These are phyloP conservation scores for Henricia sp. DNA, from an alignment of 53 echinoderm and acorn worm genomes.

Conservation along the genomic window DNA sequence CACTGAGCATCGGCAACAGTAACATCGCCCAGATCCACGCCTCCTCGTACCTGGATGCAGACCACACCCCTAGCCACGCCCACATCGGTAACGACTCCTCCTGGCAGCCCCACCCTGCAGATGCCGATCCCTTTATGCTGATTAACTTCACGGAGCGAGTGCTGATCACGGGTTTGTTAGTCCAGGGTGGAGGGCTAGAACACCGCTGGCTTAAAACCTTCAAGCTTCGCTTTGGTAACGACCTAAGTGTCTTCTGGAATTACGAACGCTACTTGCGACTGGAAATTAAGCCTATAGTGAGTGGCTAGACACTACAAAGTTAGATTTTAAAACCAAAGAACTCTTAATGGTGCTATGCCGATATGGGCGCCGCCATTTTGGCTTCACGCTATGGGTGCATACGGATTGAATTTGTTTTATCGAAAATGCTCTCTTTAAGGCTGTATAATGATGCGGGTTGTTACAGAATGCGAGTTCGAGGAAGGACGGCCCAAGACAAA, in stretches of 20 bases:
- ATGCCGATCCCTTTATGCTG: slow-evolving; percentile 64
- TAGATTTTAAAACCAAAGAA: too few relatives aligned
- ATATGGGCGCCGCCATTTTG: too few relatives aligned
- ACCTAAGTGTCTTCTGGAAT: slow-evolving; percentile 5
- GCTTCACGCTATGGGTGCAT: too few relatives aligned
- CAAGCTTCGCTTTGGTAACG: slow-evolving; percentile 63
- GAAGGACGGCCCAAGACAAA: too few relatives aligned
- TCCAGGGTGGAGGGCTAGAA: slow-evolving; percentile 78
- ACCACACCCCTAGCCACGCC: slow-evolving; percentile 74
- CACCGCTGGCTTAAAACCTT: slow-evolving; percentile 77
- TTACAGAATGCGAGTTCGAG: too few relatives aligned
- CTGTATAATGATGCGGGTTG: too few relatives aligned
- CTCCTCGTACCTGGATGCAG: slow-evolving; percentile 71
- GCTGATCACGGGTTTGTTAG: slow-evolving; percentile 81
- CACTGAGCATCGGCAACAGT: slow-evolving; percentile 80
- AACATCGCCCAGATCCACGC: slow-evolving; percentile 67
- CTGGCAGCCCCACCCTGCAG: slow-evolving; percentile 64
- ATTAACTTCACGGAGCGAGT: slow-evolving; percentile 74
- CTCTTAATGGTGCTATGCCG: too few relatives aligned
- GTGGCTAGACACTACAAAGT: too few relatives aligned
- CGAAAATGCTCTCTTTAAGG: too few relatives aligned
- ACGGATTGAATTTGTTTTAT: too few relatives aligned
- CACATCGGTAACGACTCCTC: slow-evolving; percentile 71
- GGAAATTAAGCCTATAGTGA: slow-evolving; percentile 55
- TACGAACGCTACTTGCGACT: slow-evolving; percentile 41